Evolutionary conservation across 1,140 invertebrate species (phyloP).

Genomic region (Physella acuta): DNA sequence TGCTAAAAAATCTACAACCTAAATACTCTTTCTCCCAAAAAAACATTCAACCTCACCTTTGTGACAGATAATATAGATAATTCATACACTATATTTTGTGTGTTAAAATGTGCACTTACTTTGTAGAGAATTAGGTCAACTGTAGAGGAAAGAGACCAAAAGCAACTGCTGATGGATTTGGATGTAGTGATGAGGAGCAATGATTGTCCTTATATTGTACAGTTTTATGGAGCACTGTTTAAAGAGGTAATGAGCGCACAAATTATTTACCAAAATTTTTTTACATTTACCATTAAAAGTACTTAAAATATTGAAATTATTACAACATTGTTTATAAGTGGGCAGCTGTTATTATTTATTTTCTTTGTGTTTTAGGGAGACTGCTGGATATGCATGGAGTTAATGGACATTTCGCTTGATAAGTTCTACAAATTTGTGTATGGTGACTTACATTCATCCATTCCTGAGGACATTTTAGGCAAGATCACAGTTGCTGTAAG

Average conservation of each 20-base stretch:
- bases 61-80: too few relatives aligned
- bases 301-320: neutral
- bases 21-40: too few relatives aligned
- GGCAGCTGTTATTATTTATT: neutral
- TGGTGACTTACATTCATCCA: constrained; percentile 66
- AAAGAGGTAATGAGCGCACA: constrained; percentile 90
- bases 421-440: constrained; percentile 89
- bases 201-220: constrained; percentile 93
- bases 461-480: constrained; percentile 61
- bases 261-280: too few relatives aligned
- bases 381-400: constrained; percentile 99
- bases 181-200: constrained; percentile 97
- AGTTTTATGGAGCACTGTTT: constrained; percentile 97
- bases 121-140: constrained; percentile 72
- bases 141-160: constrained; percentile 93
- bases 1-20: too few relatives aligned
- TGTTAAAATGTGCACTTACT: too few relatives aligned
- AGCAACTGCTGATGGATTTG: constrained; percentile 92
- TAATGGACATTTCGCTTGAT: constrained; percentile 98
- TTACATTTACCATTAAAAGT: neutral
- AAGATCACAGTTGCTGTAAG: constrained; percentile 89
- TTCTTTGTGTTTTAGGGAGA: constrained; percentile 69
- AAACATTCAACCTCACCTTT: too few relatives aligned
- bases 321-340: neutral
- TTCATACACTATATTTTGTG: too few relatives aligned